Evolutionary conservation across 2,888 invertebrate species (phyloP).

Genomic region (Agrotis puta): DNA sequence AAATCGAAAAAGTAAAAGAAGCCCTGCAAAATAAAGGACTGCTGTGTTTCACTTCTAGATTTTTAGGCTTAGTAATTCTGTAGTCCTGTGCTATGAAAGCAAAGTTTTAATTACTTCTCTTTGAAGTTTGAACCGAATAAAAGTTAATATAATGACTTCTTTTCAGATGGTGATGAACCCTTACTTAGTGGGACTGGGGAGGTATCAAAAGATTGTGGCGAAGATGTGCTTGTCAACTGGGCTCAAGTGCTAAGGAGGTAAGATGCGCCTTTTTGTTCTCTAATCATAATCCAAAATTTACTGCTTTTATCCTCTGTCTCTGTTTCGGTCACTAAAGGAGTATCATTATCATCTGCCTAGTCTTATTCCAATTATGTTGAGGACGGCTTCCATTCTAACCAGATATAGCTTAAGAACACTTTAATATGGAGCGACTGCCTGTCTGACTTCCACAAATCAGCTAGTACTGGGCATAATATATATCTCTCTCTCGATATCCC

Average conservation of each 20-base stretch:
- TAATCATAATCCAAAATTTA: neutral
- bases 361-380: too few species aligned
- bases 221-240: slow-evolving; percentile 98
- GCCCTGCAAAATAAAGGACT: too few species aligned
- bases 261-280: neutral
- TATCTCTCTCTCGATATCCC: too few species aligned
- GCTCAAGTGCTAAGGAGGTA: slow-evolving; percentile 94
- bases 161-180: slow-evolving; percentile 97
- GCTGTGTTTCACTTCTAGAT: too few species aligned
- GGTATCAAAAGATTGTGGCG: slow-evolving; percentile 98
- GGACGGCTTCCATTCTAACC: too few species aligned
- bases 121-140: neutral
- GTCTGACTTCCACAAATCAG: too few species aligned
- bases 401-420: too few species aligned
- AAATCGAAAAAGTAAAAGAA: neutral
- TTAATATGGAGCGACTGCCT: too few species aligned
- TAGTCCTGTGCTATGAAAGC: too few species aligned
- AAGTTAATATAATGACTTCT: neutral
- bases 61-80: too few species aligned
- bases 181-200: slow-evolving; percentile 99
- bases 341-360: too few species aligned
- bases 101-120: neutral
- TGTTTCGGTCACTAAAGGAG: neutral
- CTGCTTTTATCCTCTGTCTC: neutral
- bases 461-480: too few species aligned